Percentiles rank a stretch among this genome's conserved stretches.
These are phyloP conservation scores for Sisor rabdophorus DNA, from an alignment of 2,113 vertebrate genomes.

Conservation along the genomic window DNA sequence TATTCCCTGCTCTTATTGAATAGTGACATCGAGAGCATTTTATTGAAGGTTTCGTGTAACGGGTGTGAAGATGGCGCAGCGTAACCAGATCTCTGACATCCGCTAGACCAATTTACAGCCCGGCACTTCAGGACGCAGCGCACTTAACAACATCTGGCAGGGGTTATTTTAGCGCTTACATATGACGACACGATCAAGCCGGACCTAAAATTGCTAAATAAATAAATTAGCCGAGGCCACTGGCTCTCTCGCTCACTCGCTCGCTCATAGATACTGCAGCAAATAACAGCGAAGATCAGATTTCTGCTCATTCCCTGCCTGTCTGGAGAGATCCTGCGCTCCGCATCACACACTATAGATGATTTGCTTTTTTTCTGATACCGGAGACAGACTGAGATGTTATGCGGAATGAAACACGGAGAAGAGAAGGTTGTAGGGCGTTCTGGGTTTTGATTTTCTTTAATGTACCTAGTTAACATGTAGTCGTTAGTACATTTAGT, in stretches of 20 bases:
- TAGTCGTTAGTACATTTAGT: background rate
- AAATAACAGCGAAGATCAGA: constrained; percentile 38
- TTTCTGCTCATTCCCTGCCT: constrained; percentile 29
- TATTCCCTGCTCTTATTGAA: background rate
- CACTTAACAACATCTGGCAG: background rate
- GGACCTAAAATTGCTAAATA: background rate
- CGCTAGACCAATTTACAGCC: background rate
- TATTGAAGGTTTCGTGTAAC: constrained; percentile 29
- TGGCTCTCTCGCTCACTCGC: no score
- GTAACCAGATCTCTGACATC: constrained; percentile 22
- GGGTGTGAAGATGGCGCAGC: constrained; percentile 39
- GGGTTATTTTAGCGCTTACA: background rate
- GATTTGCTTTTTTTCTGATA: background rate
- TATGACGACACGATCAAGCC: background rate
- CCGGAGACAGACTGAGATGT: no score
- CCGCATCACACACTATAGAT: constrained; percentile 17
- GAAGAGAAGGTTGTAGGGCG: background rate
- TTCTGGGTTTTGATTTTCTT: background rate
- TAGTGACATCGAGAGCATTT: background rate
- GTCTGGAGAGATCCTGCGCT: constrained; percentile 14
- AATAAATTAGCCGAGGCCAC: constrained; percentile 11
- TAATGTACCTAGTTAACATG: background rate
- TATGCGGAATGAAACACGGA: constrained; percentile 10
- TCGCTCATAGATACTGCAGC: constrained; percentile 32
- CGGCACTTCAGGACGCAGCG: background rate